A percentile compares a stretch with the other conserved stretches of the same genome.
Evolutionary conservation across 2,113 vertebrate species (phyloP).

Genomic region (Corvus cornix): DNA sequence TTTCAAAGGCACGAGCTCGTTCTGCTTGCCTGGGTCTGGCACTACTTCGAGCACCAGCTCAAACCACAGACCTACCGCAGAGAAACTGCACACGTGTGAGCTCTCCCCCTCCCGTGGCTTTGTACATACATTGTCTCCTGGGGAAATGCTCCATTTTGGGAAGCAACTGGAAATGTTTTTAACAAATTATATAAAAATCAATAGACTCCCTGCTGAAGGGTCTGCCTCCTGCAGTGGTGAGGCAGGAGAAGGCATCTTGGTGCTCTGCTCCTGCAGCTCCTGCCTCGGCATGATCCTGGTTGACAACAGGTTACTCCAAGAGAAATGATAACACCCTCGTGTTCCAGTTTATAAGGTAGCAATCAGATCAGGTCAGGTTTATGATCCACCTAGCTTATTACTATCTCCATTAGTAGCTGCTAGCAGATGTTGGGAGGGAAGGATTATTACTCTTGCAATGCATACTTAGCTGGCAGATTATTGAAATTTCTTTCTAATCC

Average conservation of each 20-base stretch:
- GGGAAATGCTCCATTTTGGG: not conserved
- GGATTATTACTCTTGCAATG: constrained; percentile 57
- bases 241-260: not conserved
- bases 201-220: not conserved
- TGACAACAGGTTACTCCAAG: not conserved
- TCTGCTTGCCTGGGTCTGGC: not conserved
- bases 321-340: not conserved
- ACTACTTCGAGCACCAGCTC: not conserved
- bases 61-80: not conserved
- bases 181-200: not conserved
- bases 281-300: fast-evolving
- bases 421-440: constrained; percentile 48
- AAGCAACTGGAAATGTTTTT: not conserved
- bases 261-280: not conserved
- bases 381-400: constrained; percentile 62
- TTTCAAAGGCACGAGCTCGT: not conserved
- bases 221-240: not conserved
- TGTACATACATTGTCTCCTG: not conserved
- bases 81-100: not conserved
- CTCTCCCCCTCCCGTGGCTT: not conserved
- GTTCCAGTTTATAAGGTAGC: constrained; percentile 27
- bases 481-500: constrained; percentile 61
- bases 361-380: constrained; percentile 48
- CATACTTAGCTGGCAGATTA: constrained; percentile 46
- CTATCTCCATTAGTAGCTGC: constrained; percentile 51